Evolutionary conservation across 2,113 vertebrate species (phyloP).

Genomic region (Pomatostomus ruficeps): DNA sequence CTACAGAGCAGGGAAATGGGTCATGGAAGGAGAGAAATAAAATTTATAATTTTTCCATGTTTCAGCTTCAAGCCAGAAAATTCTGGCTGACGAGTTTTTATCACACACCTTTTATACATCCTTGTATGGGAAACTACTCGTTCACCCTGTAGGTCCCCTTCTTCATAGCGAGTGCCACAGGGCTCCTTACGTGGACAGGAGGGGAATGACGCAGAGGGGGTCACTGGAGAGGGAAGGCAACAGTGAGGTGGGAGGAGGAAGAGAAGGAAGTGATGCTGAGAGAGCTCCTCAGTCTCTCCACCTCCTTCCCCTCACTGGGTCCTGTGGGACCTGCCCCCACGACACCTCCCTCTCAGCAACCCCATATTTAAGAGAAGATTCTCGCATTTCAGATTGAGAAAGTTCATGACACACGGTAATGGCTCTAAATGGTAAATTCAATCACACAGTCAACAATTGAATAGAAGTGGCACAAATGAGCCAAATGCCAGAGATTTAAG

Average conservation of each 20-base stretch:
- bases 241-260: not conserved
- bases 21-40: not conserved
- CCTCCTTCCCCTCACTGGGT: not conserved
- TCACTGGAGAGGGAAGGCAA: not conserved
- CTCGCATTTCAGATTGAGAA: slow-evolving; percentile 42
- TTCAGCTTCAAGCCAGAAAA: not conserved
- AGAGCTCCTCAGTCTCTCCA: not conserved
- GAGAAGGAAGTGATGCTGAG: not conserved
- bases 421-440: slow-evolving; percentile 60
- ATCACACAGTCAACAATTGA: slow-evolving; percentile 42
- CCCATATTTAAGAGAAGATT: slow-evolving; percentile 1
- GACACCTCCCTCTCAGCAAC: slow-evolving; percentile 25
- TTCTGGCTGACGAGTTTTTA: not conserved
- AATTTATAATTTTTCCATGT: not conserved
- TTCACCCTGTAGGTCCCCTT: not conserved
- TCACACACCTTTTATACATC: not conserved
- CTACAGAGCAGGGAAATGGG: not conserved
- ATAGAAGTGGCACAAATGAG: slow-evolving; percentile 26
- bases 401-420: slow-evolving; percentile 42
- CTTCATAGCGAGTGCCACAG: not conserved
- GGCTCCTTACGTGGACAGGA: not conserved
- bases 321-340: slow-evolving; percentile 1
- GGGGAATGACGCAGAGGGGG: not conserved
- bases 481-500: not conserved
- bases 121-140: not conserved